These are phyloP conservation scores for Prochilodus magdalenae DNA, from an alignment of 2,113 vertebrate genomes.

Conservation along the genomic window DNA sequence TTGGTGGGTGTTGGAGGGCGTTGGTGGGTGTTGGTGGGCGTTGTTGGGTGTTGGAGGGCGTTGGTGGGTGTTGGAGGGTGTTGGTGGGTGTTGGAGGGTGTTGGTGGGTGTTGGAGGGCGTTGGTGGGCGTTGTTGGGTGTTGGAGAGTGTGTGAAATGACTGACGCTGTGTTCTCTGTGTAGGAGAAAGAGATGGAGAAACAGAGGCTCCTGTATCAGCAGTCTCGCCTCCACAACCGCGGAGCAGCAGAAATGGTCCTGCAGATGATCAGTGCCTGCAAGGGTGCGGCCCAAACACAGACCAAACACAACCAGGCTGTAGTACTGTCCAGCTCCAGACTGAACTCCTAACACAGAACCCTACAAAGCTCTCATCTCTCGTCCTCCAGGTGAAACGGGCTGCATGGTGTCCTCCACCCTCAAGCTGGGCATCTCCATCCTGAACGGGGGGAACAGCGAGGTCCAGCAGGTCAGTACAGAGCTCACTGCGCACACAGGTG, in stretches of 20 bases:
- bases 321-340: no score
- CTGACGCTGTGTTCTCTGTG: constrained; percentile 36
- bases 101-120: no score
- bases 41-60: no score
- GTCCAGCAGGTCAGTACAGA: constrained; percentile 86
- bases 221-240: constrained; percentile 88
- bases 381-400: constrained; percentile 82
- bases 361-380: background rate
- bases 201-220: constrained; percentile 90
- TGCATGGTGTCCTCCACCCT: constrained; percentile 94
- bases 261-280: constrained; percentile 95
- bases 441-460: constrained; percentile 89
- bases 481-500: background rate
- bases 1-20: no score
- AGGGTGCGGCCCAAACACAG: constrained; percentile 73
- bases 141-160: background rate
- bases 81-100: no score
- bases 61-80: no score
- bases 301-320: background rate
- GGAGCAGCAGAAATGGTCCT: constrained; percentile 94
- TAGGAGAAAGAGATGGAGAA: constrained; percentile 96
- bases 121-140: no score
- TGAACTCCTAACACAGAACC: no score
- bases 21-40: no score
- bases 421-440: constrained; percentile 92